Conservation (phyloP, 2,797 vertebrate genomes). For the Acrocephalus scirpaceus region DNA sequence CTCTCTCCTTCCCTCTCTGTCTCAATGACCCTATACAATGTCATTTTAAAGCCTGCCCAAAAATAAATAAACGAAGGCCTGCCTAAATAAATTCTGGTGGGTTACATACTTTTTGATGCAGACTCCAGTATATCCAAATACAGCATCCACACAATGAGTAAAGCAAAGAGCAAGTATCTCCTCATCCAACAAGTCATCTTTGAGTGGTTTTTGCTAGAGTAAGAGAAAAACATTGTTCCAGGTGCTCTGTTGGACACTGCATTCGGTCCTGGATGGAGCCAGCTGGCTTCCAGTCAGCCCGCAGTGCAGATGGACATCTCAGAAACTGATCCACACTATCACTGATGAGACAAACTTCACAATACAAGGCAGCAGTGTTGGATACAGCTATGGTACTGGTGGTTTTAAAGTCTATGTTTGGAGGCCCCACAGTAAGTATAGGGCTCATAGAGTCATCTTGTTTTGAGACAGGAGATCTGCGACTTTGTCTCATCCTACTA, state of each 20-base stretch:
- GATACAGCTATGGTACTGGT: background rate
- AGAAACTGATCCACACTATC: background rate
- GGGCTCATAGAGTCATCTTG: background rate
- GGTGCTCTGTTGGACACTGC: background rate
- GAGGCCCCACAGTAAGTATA: background rate
- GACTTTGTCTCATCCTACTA: background rate
- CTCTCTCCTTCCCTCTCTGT: background rate
- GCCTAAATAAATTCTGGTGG: background rate
- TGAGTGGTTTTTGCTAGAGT: background rate
- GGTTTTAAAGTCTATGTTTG: background rate
- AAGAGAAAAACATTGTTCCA: background rate
- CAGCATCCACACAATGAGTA: background rate
- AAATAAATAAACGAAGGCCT: background rate
- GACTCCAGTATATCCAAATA: background rate
- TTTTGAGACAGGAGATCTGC: background rate
- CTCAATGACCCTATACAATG: background rate
- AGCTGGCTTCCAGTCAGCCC: background rate
- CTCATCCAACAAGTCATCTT: background rate
- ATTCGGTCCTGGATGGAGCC: background rate
- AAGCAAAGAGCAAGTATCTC: background rate
- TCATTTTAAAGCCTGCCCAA: background rate
- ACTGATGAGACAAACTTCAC: background rate
- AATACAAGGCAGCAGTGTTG: background rate
- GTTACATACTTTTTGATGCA: background rate
- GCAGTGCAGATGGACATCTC: background rate